Conservation (phyloP, 2,797 vertebrate genomes). For the Ispidina lecontei region DNA sequence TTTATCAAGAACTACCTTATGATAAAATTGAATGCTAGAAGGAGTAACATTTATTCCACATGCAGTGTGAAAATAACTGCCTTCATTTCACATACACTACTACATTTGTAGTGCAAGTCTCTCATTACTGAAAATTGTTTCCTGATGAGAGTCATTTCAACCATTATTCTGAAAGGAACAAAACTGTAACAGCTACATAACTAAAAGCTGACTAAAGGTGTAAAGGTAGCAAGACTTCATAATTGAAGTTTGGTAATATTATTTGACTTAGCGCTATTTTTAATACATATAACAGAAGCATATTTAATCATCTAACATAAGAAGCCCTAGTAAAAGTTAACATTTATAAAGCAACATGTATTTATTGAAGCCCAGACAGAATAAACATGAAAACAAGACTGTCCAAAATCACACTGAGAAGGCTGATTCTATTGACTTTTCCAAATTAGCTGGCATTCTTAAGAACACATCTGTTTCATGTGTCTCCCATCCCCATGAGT, state of each 20-base stretch:
- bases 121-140: background rate
- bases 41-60: background rate
- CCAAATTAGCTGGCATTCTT: background rate
- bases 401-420: background rate
- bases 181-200: background rate
- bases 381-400: background rate
- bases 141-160: background rate
- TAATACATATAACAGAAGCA: background rate
- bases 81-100: background rate
- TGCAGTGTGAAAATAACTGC: background rate
- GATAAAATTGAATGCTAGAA: background rate
- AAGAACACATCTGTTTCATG: rapidly evolving
- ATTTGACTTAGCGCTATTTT: background rate
- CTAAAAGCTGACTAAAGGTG: background rate
- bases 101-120: background rate
- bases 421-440: background rate
- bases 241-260: background rate
- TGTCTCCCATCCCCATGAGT: background rate
- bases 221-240: background rate
- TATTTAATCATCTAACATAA: background rate
- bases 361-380: background rate
- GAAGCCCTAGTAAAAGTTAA: background rate
- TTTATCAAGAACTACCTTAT: background rate
- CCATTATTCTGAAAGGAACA: background rate
- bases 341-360: background rate